Evolutionary conservation across 2,797 vertebrate genomes (phyloP).

Genomic region (Peromyscus aztecus): DNA sequence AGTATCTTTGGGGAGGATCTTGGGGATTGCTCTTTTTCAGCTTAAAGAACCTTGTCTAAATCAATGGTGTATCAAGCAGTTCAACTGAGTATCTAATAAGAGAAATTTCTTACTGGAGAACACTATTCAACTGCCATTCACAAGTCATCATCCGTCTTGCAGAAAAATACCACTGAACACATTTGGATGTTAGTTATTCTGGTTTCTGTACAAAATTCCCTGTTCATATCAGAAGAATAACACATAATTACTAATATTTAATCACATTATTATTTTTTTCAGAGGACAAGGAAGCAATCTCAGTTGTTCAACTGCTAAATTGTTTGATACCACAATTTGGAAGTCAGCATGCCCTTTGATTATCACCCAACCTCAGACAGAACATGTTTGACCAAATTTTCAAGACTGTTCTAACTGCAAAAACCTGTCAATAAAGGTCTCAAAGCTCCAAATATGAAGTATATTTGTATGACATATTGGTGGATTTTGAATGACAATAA

Average conservation of each 20-base stretch:
- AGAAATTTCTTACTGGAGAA: background rate
- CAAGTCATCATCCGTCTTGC: background rate
- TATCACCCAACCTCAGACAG: background rate
- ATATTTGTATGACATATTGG: background rate
- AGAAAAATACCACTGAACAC: background rate
- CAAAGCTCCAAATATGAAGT: background rate
- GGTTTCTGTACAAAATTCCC: background rate
- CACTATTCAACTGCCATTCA: background rate
- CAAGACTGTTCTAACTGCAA: background rate
- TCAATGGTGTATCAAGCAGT: background rate
- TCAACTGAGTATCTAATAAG: background rate
- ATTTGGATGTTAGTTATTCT: background rate
- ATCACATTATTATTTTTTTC: background rate
- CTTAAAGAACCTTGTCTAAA: background rate
- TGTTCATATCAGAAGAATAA: background rate
- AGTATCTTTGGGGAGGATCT: background rate
- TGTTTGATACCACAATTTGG: background rate
- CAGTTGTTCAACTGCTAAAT: background rate
- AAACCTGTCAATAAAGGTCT: background rate
- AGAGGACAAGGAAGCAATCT: background rate
- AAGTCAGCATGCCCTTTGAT: background rate
- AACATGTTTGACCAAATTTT: background rate
- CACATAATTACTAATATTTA: background rate
- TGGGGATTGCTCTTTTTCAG: background rate
- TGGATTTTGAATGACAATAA: background rate